Percentiles rank a stretch among this genome's conserved stretches.
These are phyloP conservation scores for Mobula hypostoma DNA, from an alignment of 2,113 vertebrate genomes.

Conservation along the genomic window DNA sequence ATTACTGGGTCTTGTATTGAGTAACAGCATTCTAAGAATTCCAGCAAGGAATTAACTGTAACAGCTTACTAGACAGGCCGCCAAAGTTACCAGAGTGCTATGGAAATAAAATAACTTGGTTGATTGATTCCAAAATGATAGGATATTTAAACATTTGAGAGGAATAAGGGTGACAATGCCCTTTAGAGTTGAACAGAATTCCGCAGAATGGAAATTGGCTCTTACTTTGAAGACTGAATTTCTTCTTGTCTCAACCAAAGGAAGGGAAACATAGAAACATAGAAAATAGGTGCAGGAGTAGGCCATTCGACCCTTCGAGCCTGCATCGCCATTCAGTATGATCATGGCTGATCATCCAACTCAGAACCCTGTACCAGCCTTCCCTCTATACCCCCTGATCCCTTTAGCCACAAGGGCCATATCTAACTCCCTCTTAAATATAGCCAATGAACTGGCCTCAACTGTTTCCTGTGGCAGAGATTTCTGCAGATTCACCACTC, in stretches of 20 bases:
- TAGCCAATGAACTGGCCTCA: too few species aligned
- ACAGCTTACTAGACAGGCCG: background rate
- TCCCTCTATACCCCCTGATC: too few species aligned
- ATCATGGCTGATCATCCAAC: too few species aligned
- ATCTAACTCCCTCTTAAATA: too few species aligned
- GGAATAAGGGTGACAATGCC: background rate
- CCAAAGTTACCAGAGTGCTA: background rate
- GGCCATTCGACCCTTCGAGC: too few species aligned
- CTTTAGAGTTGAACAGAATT: background rate
- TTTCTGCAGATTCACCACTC: too few species aligned
- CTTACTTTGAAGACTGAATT: background rate
- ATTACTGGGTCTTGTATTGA: background rate
- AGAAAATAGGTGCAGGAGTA: too few species aligned
- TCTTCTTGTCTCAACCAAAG: background rate
- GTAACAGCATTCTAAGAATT: background rate
- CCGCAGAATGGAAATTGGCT: background rate
- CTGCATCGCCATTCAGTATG: too few species aligned
- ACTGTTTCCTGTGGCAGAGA: too few species aligned
- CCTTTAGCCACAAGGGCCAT: too few species aligned
- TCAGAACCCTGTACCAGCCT: too few species aligned
- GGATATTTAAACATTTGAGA: background rate
- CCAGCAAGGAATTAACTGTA: background rate
- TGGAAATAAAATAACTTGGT: background rate
- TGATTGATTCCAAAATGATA: background rate
- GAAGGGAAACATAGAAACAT: background rate